Base-by-base conservation (phyloP, 2,797 vertebrate species). In the Argentina silus region DNA sequence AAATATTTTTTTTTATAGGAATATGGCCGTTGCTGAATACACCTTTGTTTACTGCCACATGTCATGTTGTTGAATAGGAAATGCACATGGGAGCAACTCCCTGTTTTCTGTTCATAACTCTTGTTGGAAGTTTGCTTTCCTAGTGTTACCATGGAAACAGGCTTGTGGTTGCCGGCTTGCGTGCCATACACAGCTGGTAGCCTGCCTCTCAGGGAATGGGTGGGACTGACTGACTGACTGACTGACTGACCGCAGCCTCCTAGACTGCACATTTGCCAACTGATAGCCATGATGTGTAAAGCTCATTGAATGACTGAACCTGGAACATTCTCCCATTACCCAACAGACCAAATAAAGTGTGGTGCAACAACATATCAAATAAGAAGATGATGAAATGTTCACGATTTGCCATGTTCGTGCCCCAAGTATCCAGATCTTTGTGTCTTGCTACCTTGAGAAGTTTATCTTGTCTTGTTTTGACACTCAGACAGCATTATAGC, bases 241-340 rank as follows among this genome's bases (percentile, higher is more conserved):
- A n/a, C n/a, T 56, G 6, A 68, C 57, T 45, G 62, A 27, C 42
- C 75, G 63, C 64, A 48, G 23, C 70, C 62, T 78, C 48, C 45
- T 15, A 0, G 43, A 73, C 53, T 76, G 69, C 80, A 74, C 17
- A 81, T 78, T 69, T 85, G 50, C n/a, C 69, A 76, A 50, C n/a
- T 53, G 68, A 73, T 78, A 66, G 66, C 11, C 14, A 47, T n/a
- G 60, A 45, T 23, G 67, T 36, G 56, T 53, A 45, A 48, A 19
- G 64, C 55, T 9, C 70, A 72, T 43, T n/a, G 55, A 73, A 60
- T 67, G 51, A 79, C 62, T 70, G 36, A 47, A 64, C 59, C 17
- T 53, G 44, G 15, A 47, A 42, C n/a, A 56, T 70, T 62, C 43
- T 45, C 8, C 19, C 5, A 14, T 17, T 9, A 11, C 19, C 23